Percentiles rank a stretch among this genome's conserved stretches.
Evolutionary conservation across 2,797 vertebrate genomes (phyloP).

Genomic region (Chelon labrosus): DNA sequence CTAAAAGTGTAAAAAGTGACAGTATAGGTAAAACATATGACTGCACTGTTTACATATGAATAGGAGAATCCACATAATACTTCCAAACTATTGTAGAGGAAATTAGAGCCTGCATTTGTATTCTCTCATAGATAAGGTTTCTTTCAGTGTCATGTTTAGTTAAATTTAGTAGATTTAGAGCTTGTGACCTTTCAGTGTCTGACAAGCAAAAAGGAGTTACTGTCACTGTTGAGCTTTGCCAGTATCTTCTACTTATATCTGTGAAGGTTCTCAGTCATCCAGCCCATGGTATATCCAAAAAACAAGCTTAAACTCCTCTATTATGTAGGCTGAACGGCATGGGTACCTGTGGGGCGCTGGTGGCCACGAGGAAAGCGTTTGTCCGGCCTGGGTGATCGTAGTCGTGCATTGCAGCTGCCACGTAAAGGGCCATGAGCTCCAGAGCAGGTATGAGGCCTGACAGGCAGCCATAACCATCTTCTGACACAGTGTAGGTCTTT

Average conservation of each 20-base stretch:
- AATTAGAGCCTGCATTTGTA: neutral
- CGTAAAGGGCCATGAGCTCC: constrained; percentile 98
- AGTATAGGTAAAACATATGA: neutral
- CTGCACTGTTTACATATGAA: neutral
- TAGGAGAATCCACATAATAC: neutral
- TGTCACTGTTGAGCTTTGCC: constrained; percentile 5
- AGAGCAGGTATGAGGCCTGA: constrained; percentile 96
- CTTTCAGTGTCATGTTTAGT: neutral
- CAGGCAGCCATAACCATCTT: constrained; percentile 93
- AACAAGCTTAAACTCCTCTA: neutral
- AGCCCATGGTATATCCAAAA: too few species aligned
- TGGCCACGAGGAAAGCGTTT: constrained; percentile 98
- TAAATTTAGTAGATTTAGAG: constrained; percentile 2
- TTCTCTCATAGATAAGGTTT: neutral
- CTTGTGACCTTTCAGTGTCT: constrained; percentile 6
- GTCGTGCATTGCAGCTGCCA: constrained; percentile 98
- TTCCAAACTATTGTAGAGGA: neutral
- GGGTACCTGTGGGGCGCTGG: constrained; percentile 90
- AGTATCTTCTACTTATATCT: neutral
- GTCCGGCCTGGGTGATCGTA: constrained; percentile 98
- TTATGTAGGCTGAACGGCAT: neutral
- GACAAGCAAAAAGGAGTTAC: neutral
- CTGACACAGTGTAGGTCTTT: constrained; percentile 89
- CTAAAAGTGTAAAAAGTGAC: neutral
- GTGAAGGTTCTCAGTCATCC: too few species aligned